Conservation (phyloP, 2,113 vertebrate genomes). For the Perca flavescens region DNA sequence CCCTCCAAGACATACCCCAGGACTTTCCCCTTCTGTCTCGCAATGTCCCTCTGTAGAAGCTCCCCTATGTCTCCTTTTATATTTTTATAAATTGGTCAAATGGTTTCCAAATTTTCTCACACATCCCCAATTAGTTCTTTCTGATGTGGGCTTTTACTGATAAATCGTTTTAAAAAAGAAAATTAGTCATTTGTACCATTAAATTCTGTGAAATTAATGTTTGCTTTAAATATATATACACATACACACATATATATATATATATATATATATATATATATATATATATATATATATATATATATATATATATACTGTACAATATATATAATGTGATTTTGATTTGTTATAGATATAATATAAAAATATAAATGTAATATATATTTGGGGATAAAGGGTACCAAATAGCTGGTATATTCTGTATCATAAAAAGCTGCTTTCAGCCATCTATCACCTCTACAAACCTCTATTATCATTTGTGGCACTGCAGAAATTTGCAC, state of each 20-base stretch:
- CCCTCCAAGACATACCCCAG: too few species aligned
- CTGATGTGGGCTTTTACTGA: background rate
- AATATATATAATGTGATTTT: background rate
- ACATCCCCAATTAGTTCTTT: too few species aligned
- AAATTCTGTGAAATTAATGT: background rate
- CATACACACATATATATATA: background rate
- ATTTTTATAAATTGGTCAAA: too few species aligned
- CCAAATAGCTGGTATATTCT: background rate
- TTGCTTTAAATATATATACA: too few species aligned
- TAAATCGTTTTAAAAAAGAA: too few species aligned
- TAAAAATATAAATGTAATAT: background rate
- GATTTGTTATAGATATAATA: background rate
- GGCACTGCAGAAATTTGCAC: background rate
- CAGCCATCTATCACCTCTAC: background rate
- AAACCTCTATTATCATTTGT: too few species aligned
- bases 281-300: background rate
- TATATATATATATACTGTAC: too few species aligned
- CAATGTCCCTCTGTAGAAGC: too few species aligned
- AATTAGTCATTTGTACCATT: background rate
- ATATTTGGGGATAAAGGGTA: background rate
- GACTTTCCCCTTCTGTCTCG: too few species aligned
- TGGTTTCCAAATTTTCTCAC: too few species aligned
- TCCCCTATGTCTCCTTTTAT: too few species aligned
- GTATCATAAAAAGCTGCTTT: background rate
- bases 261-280: background rate